phyloP scores from a whole-genome alignment of 2,797 vertebrate genomes.

The Tadarida brasiliensis region DNA sequence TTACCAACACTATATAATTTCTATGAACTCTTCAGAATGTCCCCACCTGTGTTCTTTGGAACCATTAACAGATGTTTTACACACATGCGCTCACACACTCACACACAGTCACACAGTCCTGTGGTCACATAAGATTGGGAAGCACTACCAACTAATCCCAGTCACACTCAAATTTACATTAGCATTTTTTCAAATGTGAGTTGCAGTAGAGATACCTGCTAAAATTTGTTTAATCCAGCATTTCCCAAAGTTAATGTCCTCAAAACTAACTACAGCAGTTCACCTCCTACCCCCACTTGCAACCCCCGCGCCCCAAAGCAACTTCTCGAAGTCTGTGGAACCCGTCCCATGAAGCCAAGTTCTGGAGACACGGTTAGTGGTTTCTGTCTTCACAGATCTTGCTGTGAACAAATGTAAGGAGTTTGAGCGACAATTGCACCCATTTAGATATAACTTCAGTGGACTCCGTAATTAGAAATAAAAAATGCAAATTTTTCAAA shows the following conservation, averaged over 20 bases:
- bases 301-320: constrained; percentile 63
- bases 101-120: not conserved
- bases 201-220: constrained; percentile 44
- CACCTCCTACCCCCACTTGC: constrained; percentile 25
- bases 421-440: constrained; percentile 81
- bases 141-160: not conserved
- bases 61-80: not conserved
- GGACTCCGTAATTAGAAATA: constrained; percentile 79
- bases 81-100: not conserved
- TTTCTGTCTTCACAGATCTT: constrained; percentile 80
- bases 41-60: not conserved
- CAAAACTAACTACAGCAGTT: constrained; percentile 63
- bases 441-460: constrained; percentile 80
- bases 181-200: constrained; percentile 53
- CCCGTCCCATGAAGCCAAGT: constrained; percentile 72
- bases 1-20: not conserved
- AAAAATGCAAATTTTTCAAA: constrained; percentile 79
- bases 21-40: not conserved
- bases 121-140: not conserved
- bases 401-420: constrained; percentile 78
- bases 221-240: constrained; percentile 52
- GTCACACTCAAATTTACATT: constrained; percentile 15
- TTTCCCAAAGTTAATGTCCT: constrained; percentile 71
- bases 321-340: constrained; percentile 70
- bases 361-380: constrained; percentile 75